These are phyloP conservation scores for Phanerotoma sp. DNA, from an alignment of 2,888 invertebrate species.

Conservation along the genomic window DNA sequence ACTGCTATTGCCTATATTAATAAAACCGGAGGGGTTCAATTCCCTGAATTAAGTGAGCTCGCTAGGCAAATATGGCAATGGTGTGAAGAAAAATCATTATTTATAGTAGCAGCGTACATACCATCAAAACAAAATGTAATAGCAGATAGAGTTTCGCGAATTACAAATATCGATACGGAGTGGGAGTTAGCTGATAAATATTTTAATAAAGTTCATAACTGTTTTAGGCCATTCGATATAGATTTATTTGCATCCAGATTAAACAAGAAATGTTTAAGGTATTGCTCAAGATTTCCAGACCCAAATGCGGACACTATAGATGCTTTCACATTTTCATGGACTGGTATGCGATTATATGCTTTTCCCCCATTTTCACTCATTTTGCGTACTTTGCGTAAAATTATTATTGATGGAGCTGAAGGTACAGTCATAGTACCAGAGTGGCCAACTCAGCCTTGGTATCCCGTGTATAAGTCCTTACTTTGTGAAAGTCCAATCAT, in stretches of 20 bases:
- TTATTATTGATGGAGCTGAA: constrained; percentile 27
- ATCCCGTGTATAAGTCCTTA: constrained; percentile 25
- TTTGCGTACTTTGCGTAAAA: constrained; percentile 26
- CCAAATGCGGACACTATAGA: not conserved
- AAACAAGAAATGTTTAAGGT: not conserved
- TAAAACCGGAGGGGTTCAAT: constrained; percentile 23
- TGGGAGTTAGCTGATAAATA: constrained; percentile 1
- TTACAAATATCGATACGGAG: constrained; percentile 23
- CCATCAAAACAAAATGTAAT: constrained; percentile 19
- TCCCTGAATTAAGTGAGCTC: constrained; percentile 13
- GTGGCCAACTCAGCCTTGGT: constrained; percentile 30
- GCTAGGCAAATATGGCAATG: constrained; percentile 27
- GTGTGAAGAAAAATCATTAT: constrained; percentile 22
- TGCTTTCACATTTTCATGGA: constrained; percentile 27
- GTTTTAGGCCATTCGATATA: not conserved
- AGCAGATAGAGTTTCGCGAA: constrained; percentile 25
- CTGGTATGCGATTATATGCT: constrained; percentile 28
- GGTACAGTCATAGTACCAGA: constrained; percentile 29
- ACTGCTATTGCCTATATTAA: constrained; percentile 30
- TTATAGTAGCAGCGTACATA: constrained; percentile 28
- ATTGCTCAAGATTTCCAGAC: not conserved
- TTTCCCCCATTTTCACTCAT: constrained; percentile 34
- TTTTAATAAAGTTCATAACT: not conserved
- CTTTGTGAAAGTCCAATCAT: constrained; percentile 16
- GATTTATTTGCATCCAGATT: not conserved